A percentile compares a stretch with the other conserved stretches of the same genome.
phyloP scores from a whole-genome alignment of 2,113 vertebrate genomes.

The Panthera uncia region DNA sequence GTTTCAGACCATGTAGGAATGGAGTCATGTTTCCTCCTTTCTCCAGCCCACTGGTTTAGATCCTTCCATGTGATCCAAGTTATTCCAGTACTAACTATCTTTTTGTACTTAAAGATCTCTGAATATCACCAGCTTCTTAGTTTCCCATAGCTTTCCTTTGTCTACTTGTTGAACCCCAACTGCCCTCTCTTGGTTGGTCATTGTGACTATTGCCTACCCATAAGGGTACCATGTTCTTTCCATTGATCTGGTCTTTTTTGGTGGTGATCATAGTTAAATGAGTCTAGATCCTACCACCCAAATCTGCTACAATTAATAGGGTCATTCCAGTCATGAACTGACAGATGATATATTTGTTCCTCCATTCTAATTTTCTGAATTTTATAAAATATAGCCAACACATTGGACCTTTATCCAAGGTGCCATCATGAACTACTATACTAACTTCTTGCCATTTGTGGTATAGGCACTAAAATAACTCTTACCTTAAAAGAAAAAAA shows the following conservation, averaged over 20 bases:
- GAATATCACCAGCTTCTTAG: not conserved
- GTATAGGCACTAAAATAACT: not conserved
- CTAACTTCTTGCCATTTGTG: not conserved
- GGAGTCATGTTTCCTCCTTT: not conserved
- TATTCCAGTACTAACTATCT: not conserved
- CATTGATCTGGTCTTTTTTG: not conserved
- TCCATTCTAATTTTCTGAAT: not conserved
- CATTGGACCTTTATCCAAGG: not conserved
- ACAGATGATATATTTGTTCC: not conserved
- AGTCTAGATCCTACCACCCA: not conserved
- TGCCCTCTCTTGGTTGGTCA: not conserved
- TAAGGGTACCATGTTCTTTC: not conserved
- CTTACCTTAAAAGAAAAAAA: not conserved
- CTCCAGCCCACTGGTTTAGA: not conserved
- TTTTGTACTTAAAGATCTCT: not conserved
- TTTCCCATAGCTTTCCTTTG: not conserved
- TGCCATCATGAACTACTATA: not conserved
- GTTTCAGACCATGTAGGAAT: not conserved
- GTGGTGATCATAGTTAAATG: not conserved
- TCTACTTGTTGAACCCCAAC: not conserved
- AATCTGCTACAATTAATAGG: not conserved
- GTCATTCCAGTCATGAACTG: not conserved
- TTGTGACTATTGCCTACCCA: not conserved
- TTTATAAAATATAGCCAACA: not conserved
- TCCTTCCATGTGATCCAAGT: not conserved